Evolutionary conservation across 2,797 vertebrate species (phyloP).

Genomic region (Distichodus sexfasciatus): DNA sequence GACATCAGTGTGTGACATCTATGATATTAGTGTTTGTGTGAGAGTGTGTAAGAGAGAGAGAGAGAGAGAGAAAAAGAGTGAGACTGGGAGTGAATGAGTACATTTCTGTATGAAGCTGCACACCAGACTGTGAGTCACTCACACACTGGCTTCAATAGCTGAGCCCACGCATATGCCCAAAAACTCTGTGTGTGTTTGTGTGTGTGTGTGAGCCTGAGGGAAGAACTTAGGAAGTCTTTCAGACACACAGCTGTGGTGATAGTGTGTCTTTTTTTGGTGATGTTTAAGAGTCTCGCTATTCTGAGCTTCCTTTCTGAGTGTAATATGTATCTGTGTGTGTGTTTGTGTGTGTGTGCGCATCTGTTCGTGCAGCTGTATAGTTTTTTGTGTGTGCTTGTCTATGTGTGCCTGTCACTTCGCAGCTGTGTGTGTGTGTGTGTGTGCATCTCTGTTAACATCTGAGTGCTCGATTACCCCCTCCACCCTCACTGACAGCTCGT

Average conservation of each 20-base stretch:
- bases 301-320: too few species aligned
- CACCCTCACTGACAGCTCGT: constrained; percentile 39
- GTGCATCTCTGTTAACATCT: constrained; percentile 9
- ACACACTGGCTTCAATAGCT: constrained; percentile 15
- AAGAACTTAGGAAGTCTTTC: too few species aligned
- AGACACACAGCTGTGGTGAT: too few species aligned
- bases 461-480: constrained; percentile 46
- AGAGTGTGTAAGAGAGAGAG: not conserved
- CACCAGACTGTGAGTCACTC: constrained; percentile 32
- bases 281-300: too few species aligned
- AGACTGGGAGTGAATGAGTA: not conserved
- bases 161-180: not conserved
- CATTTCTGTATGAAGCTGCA: not conserved
- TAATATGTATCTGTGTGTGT: too few species aligned
- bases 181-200: not conserved
- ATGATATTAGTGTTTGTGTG: too few species aligned
- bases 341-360: not conserved
- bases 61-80: not conserved
- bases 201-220: constrained; percentile 3
- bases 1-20: too few species aligned
- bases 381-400: not conserved
- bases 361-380: constrained; percentile 2
- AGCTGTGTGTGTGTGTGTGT: not conserved
- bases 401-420: not conserved
- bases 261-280: too few species aligned